Evolutionary conservation across 1,140 invertebrate species (phyloP).

Genomic region (Acarapis woodi): DNA sequence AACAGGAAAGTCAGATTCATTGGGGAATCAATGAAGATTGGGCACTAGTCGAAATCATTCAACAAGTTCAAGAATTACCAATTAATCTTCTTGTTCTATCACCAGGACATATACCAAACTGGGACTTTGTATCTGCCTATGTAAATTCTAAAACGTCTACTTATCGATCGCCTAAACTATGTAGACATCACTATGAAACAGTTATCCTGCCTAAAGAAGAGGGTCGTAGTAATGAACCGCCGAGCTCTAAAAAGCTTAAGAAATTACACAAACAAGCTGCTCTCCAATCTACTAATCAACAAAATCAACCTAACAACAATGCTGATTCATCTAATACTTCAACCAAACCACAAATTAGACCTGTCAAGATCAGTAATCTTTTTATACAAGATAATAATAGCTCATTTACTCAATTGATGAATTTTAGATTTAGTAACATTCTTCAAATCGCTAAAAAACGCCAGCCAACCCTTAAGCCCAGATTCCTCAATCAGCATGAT

Average conservation of each 20-base stretch:
- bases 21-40: constrained; percentile 75
- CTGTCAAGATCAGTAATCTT: constrained; percentile 43
- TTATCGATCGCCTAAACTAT: constrained; percentile 62
- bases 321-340: background rate
- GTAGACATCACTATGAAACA: constrained; percentile 40
- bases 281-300: background rate
- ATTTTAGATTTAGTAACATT: constrained; percentile 43
- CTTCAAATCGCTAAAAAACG: constrained; percentile 32
- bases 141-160: constrained; percentile 45
- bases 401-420: constrained; percentile 35
- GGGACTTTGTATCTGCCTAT: constrained; percentile 74
- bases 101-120: constrained; percentile 63
- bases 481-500: constrained; percentile 27
- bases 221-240: constrained; percentile 39
- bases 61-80: constrained; percentile 46
- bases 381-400: constrained; percentile 51
- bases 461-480: constrained; percentile 33
- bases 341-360: background rate
- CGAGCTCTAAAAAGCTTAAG: background rate
- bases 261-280: background rate
- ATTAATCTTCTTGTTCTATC: constrained; percentile 41
- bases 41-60: constrained; percentile 43
- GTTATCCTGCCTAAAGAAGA: constrained; percentile 58
- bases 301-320: background rate
- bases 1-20: constrained; percentile 21